A percentile compares a stretch with the other conserved stretches of the same genome.
Evolutionary conservation across 2,888 invertebrate species (phyloP).

Genomic region (Athalia circularis): DNA sequence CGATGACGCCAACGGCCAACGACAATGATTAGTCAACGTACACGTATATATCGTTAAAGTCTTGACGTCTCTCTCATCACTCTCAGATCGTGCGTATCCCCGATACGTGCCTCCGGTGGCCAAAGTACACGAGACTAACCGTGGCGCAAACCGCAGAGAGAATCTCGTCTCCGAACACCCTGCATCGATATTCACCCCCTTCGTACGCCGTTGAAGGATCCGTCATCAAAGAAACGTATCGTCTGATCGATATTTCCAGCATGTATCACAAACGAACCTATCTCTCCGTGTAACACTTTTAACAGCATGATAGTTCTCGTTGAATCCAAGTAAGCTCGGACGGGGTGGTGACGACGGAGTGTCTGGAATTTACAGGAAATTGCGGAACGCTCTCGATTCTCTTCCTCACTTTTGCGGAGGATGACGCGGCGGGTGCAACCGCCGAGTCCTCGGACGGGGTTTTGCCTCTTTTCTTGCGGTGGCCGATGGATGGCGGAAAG

Average conservation of each 20-base stretch:
- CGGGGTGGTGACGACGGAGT: too few relatives aligned
- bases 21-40: constrained; percentile 27
- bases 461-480: constrained; percentile 33
- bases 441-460: constrained; percentile 7
- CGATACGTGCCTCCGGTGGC: constrained; percentile 5
- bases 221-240: too few relatives aligned
- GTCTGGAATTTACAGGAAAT: too few relatives aligned
- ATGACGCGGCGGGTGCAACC: neutral
- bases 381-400: too few relatives aligned
- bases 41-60: constrained; percentile 48
- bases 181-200: too few relatives aligned
- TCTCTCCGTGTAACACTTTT: too few relatives aligned
- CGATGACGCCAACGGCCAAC: constrained; percentile 44
- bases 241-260: too few relatives aligned
- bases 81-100: constrained; percentile 17
- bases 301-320: too few relatives aligned
- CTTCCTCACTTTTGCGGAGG: neutral
- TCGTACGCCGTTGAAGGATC: neutral
- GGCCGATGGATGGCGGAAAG: too few relatives aligned
- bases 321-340: too few relatives aligned
- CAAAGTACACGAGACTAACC: neutral
- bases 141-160: neutral
- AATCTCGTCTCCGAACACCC: neutral
- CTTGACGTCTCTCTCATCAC: constrained; percentile 55
- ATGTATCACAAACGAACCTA: too few relatives aligned